Percentiles rank a stretch among this genome's conserved stretches.
These are phyloP conservation scores for Notarius lentiginosus DNA, from an alignment of 2,113 vertebrate species.

Conservation along the genomic window DNA sequence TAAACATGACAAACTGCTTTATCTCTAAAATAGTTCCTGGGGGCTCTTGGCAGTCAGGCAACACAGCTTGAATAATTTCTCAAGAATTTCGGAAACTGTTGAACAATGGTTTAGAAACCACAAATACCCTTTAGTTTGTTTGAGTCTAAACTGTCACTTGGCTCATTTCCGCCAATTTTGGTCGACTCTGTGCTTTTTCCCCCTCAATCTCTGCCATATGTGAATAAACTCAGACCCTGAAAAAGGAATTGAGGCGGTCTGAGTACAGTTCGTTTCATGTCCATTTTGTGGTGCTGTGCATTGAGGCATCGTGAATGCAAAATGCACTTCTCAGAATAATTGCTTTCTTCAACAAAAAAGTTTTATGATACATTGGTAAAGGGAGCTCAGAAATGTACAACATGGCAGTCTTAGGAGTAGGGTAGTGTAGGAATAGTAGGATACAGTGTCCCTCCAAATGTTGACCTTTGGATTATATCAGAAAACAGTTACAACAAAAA, in stretches of 20 bases:
- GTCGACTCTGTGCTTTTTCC: background rate
- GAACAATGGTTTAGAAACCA: background rate
- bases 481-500: background rate
- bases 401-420: background rate
- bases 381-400: background rate
- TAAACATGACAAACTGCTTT: constrained; percentile 34
- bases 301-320: background rate
- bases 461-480: background rate
- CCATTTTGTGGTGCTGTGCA: background rate
- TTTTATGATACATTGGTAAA: background rate
- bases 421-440: background rate
- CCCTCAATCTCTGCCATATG: background rate
- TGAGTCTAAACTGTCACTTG: constrained; percentile 19
- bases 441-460: background rate
- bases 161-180: background rate
- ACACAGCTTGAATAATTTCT: constrained; percentile 3
- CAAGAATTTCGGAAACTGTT: background rate
- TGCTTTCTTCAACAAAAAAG: background rate
- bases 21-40: background rate
- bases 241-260: background rate
- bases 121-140: background rate
- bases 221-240: background rate
- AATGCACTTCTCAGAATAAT: background rate
- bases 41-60: background rate
- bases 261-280: background rate